Percentiles rank a stretch among this genome's conserved stretches.
Conservation (phyloP, 2,113 vertebrate genomes). For the Axis porcinus region DNA sequence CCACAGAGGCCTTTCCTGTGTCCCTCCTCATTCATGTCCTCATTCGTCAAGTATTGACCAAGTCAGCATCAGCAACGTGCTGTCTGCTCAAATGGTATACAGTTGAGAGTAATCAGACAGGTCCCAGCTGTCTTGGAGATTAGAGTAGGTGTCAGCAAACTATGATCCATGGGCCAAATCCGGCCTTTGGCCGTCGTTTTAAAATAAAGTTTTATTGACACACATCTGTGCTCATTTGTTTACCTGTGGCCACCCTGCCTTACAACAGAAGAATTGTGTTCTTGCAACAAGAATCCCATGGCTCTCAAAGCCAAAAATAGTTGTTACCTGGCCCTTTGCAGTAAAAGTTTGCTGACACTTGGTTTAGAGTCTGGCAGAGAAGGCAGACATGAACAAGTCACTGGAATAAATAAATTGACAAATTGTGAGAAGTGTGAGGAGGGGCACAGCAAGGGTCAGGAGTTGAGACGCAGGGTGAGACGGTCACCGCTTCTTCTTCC, state of each 20-base stretch:
- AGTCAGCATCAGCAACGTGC: neutral
- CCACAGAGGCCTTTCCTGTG: neutral
- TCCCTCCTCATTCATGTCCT: neutral
- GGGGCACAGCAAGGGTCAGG: accelerated
- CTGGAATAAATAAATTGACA: neutral
- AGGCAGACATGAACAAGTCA: neutral
- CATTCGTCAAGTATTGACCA: neutral
- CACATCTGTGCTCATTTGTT: neutral
- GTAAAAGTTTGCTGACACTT: neutral
- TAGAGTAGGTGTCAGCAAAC: neutral
- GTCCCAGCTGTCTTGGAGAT: neutral
- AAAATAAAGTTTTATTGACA: slow-evolving; percentile 59
- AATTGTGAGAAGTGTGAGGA: neutral
- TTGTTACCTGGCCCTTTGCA: neutral
- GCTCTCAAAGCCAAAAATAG: neutral
- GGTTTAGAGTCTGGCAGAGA: neutral
- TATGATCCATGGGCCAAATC: neutral
- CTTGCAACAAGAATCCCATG: neutral
- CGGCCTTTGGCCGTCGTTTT: neutral
- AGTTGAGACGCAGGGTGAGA: neutral
- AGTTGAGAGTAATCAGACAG: neutral
- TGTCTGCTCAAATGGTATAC: neutral
- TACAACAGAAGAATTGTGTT: neutral
- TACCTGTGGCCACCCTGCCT: accelerated
- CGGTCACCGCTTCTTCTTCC: neutral